These are phyloP conservation scores for Mus musculus DNA, from an alignment of 2,113 vertebrate species.

Conservation along the genomic window GRCm39 chr9:14585501-14586000, in stretches of 20 bases:
- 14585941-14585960: neutral
- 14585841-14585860: neutral
- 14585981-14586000: neutral
- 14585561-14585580: neutral
- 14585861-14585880: neutral
- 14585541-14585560: neutral
- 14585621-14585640: neutral
- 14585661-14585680: neutral
- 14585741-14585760: neutral
- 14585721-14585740: neutral
- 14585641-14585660: neutral
- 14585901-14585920: neutral
- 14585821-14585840: neutral
- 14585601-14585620: neutral
- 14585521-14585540: neutral
- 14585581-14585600: neutral
- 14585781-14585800: neutral
- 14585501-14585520: neutral
- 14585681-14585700: neutral
- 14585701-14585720: neutral
- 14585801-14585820: neutral
- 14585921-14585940: neutral
- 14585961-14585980: neutral
- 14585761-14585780: neutral
- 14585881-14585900: neutral